These are phyloP conservation scores for Acanthisitta chloris DNA, from an alignment of 2,113 vertebrate genomes.

Conservation along the genomic window DNA sequence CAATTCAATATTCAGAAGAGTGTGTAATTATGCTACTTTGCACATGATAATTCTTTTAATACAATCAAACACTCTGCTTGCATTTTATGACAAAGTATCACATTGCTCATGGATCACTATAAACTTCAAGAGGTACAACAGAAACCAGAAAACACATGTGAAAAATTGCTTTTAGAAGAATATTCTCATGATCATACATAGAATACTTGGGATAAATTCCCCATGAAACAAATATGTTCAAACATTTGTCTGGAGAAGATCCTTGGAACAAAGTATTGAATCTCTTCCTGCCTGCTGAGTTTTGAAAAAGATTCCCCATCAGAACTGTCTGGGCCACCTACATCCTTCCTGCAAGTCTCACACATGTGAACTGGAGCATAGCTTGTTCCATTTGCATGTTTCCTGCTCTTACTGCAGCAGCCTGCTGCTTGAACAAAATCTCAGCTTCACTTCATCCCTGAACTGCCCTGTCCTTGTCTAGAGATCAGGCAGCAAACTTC, in stretches of 20 bases:
- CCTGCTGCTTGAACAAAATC: background rate
- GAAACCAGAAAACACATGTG: background rate
- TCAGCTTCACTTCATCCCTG: background rate
- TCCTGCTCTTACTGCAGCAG: background rate
- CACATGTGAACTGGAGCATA: background rate
- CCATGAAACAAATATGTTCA: background rate
- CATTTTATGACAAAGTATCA: background rate
- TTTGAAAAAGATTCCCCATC: background rate
- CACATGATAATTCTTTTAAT: background rate
- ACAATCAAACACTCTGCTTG: background rate
- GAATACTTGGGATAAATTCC: background rate
- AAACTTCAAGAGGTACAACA: background rate
- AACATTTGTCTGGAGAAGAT: background rate
- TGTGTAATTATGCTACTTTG: background rate
- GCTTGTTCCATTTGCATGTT: background rate
- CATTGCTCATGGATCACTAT: background rate
- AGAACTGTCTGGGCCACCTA: background rate
- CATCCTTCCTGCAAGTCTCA: background rate
- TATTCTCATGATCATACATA: background rate
- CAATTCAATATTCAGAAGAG: background rate
- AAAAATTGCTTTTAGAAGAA: background rate
- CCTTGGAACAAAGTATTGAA: background rate
- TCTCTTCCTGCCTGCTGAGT: background rate
- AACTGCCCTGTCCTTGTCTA: background rate
- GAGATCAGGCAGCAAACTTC: background rate